Conservation (phyloP, 2,113 vertebrate species). For the Aegotheles bennettii region DNA sequence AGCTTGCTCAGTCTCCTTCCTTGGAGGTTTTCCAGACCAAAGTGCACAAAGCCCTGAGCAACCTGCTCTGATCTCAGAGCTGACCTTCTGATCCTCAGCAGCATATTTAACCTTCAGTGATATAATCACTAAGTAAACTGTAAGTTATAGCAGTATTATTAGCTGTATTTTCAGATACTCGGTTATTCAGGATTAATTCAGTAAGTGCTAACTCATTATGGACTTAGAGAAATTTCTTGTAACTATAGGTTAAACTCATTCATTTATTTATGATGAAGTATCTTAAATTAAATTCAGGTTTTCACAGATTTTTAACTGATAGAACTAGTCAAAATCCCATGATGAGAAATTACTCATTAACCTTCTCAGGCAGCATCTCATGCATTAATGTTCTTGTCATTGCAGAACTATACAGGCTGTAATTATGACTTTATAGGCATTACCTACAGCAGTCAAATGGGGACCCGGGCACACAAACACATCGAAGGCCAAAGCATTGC, state of each 20-base stretch:
- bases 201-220: not conserved
- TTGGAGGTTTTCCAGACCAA: not conserved
- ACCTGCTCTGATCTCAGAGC: not conserved
- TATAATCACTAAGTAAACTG: not conserved
- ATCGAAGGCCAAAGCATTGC: not conserved
- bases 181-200: not conserved
- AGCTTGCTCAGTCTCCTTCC: not conserved
- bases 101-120: not conserved
- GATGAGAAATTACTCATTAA: not conserved
- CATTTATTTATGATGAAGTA: not conserved
- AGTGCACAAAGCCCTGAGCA: not conserved
- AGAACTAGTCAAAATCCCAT: not conserved
- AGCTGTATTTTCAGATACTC: no score
- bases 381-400: rapidly evolving
- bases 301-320: not conserved
- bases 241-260: not conserved
- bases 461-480: not conserved
- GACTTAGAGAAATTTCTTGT: not conserved
- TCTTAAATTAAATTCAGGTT: not conserved
- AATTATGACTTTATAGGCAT: not conserved
- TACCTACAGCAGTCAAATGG: not conserved
- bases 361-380: not conserved
- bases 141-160: not conserved
- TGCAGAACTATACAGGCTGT: not conserved
- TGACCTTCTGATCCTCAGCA: not conserved